Evolutionary conservation across 2,888 invertebrate species (phyloP), one percentile per base, ranked within the genome.

Genomic region (Cheilosia grossa): DNA sequence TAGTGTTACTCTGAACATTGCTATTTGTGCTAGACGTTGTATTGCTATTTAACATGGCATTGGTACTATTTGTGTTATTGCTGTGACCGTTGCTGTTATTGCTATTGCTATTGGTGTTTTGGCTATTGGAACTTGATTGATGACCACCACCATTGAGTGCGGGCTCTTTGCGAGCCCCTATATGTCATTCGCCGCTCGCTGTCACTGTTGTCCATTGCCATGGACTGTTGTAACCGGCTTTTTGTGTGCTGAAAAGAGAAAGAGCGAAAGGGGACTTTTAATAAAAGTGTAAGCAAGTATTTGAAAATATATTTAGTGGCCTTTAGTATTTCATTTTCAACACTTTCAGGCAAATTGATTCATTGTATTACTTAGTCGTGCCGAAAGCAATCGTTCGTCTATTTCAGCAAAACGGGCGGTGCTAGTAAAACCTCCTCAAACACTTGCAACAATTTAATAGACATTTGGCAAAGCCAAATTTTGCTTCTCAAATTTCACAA

Each of bases 191-290:
- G 47, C 93, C 93, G 59, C 93, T 92, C 33, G 93, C 93, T 56
- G 93, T 93, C 70, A 94, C 93, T 27, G 93, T 93, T 80, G 94
- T 93, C 93, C 94, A 93, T 89, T 93, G 93, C 94, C 94, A 94
- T 69, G 93, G 93, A 89, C 93, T 93, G 78, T 91, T 92, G 88
- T 93, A 93, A 82, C 91, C 90, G 78, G 90, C 88, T 87, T 91
- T 91, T 51, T 91, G 90, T 87, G 91, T 90, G 89, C 92, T 92
- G 80, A 30, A 87, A 88, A 2, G 4, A 78, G 44, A 87, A 64
- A 19, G 77, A 67, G 58, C 58, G 77, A 59, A 58, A 40, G 15
- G 9, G 17, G 6, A 4, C n/a, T 10, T 9, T 58, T 21, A 37
- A n/a, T 47, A 4, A 17, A n/a, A 44, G 5, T 6, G 9, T 19